These are phyloP conservation scores for Archocentrus centrarchus DNA, from an alignment of 2,113 vertebrate species.

Conservation along the genomic window DNA sequence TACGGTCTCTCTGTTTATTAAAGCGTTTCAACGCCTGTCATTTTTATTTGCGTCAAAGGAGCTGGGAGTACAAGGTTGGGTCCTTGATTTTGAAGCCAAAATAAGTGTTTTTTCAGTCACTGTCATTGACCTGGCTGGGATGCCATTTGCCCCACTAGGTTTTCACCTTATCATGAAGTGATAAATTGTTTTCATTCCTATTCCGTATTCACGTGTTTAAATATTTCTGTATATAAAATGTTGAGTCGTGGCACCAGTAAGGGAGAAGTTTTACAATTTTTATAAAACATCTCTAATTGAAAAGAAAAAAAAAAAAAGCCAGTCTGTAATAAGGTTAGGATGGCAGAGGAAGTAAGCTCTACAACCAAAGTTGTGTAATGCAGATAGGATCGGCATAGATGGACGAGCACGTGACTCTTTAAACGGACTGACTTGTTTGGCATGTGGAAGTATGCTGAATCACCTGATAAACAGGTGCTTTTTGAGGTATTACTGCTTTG, in stretches of 20 bases:
- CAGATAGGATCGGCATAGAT: background rate
- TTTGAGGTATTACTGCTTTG: background rate
- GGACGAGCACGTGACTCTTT: background rate
- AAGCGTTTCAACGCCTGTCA: background rate
- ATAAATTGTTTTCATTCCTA: background rate
- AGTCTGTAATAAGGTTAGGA: too few relatives aligned
- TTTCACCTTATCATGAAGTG: background rate
- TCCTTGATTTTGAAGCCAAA: background rate
- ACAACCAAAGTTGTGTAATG: background rate
- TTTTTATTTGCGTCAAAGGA: background rate
- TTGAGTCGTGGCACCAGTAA: background rate
- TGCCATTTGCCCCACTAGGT: background rate
- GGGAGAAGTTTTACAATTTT: background rate
- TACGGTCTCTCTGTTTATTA: background rate
- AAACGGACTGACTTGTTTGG: background rate
- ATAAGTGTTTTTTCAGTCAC: background rate
- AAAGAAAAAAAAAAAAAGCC: too few relatives aligned
- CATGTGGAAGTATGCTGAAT: background rate
- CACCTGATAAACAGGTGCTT: background rate
- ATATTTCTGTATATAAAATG: background rate
- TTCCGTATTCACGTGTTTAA: background rate
- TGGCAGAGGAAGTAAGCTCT: background rate
- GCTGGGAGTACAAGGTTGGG: background rate
- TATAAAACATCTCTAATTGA: background rate
- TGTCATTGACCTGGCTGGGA: background rate